These are phyloP conservation scores for Habrosyne pyritoides DNA, from an alignment of 2,888 invertebrate genomes.

Conservation along the genomic window DNA sequence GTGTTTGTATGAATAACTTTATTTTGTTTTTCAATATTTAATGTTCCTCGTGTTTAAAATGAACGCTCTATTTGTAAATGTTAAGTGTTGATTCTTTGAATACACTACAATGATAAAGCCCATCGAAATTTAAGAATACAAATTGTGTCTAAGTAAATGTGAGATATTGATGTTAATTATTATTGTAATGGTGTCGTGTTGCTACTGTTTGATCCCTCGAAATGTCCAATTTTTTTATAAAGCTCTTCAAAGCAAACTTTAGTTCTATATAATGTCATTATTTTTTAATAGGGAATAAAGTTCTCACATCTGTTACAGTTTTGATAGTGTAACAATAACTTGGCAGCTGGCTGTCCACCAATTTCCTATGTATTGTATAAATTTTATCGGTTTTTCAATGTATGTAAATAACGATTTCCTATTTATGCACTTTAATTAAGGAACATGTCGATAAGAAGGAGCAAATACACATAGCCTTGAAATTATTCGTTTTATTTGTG, in stretches of 20 bases:
- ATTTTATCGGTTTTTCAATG: constrained; percentile 32
- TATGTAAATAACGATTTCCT: constrained; percentile 76
- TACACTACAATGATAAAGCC: constrained; percentile 17
- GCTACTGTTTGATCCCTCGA: not conserved
- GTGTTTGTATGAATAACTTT: constrained; percentile 35
- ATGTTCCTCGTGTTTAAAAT: constrained; percentile 53
- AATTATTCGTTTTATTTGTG: constrained; percentile 53
- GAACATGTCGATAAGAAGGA: constrained; percentile 56
- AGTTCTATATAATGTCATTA: not conserved
- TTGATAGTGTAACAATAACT: not conserved
- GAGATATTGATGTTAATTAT: constrained; percentile 2
- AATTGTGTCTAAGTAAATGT: not conserved
- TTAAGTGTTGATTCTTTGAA: constrained; percentile 8
- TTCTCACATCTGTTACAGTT: not conserved
- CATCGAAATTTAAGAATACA: constrained; percentile 15
- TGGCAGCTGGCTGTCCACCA: constrained; percentile 44
- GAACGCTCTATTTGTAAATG: constrained; percentile 21
- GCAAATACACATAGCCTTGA: constrained; percentile 64
- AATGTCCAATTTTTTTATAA: too few species aligned
- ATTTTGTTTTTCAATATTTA: constrained; percentile 25
- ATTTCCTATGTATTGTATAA: constrained; percentile 24
- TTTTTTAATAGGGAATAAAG: not conserved
- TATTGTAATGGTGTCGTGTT: not conserved
- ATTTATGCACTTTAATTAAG: constrained; percentile 77
- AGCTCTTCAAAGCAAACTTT: too few species aligned